phyloP scores from a whole-genome alignment of 2,888 invertebrate species.

The Tinea trinotella region DNA sequence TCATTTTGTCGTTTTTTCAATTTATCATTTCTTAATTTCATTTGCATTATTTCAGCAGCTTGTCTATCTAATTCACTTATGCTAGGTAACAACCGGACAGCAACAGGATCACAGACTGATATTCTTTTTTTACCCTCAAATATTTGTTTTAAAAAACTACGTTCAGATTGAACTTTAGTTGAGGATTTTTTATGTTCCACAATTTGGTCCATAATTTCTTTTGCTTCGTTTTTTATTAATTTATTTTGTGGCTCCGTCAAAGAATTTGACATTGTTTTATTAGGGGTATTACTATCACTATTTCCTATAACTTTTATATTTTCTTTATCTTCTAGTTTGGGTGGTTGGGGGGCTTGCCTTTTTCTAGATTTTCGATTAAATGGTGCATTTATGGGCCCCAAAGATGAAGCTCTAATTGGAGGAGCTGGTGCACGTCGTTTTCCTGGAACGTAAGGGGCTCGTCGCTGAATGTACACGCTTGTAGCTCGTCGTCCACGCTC shows the following conservation, averaged over 20 bases:
- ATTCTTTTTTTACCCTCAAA: slow-evolving; percentile 58
- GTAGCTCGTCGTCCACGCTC: slow-evolving; percentile 67
- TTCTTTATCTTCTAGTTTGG: slow-evolving; percentile 29
- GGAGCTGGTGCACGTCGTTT: slow-evolving; percentile 83
- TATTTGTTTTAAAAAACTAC: slow-evolving; percentile 66
- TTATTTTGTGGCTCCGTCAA: not conserved
- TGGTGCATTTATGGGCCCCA: slow-evolving; percentile 48
- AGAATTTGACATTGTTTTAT: not conserved
- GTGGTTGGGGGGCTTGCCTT: slow-evolving; percentile 72
- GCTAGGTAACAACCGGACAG: slow-evolving; percentile 76
- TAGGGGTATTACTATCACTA: not conserved
- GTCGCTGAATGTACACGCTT: slow-evolving; percentile 75
- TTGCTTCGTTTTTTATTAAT: not conserved
- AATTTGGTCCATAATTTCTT: slow-evolving; percentile 27
- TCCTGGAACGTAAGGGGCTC: slow-evolving; percentile 80
- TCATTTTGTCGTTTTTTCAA: not conserved
- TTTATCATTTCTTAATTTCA: slow-evolving; percentile 55
- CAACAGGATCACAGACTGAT: slow-evolving; percentile 50
- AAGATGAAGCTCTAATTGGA: slow-evolving; percentile 53
- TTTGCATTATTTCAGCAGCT: slow-evolving; percentile 78
- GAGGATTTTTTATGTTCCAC: slow-evolving; percentile 41
- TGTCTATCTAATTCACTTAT: slow-evolving; percentile 86
- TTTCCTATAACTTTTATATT: slow-evolving; percentile 9
- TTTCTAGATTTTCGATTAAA: slow-evolving; percentile 43
- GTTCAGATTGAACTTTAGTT: slow-evolving; percentile 58